Conservation (phyloP, 2,113 vertebrate species). For the Hydrochoerus hydrochaeris region DNA sequence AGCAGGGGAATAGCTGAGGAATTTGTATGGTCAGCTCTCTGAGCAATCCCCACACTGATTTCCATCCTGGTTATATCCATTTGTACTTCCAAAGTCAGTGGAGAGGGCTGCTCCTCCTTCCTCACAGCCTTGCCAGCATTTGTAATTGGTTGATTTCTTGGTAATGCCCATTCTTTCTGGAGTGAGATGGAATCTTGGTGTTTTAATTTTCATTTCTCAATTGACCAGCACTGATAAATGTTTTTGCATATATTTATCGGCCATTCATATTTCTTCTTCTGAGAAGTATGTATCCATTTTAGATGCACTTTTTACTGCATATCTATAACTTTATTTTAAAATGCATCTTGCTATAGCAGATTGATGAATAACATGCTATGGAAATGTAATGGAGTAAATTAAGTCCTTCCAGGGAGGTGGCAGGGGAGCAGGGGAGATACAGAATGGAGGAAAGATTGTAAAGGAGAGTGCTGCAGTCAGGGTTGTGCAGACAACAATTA, state of each 20-base stretch:
- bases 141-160: neutral
- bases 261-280: neutral
- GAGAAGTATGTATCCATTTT: neutral
- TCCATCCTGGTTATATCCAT: neutral
- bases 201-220: neutral
- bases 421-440: neutral
- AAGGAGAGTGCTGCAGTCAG: neutral
- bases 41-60: neutral
- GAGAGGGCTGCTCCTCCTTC: no score
- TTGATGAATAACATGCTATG: neutral
- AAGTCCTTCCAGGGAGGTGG: neutral
- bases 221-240: neutral
- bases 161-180: neutral
- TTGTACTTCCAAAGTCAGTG: neutral
- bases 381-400: neutral
- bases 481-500: no score
- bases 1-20: neutral
- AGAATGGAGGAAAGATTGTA: neutral
- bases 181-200: neutral
- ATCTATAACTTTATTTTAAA: neutral
- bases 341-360: neutral
- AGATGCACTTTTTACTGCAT: neutral
- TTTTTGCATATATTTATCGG: neutral
- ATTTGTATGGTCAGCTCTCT: neutral
- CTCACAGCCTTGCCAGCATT: neutral